These are phyloP conservation scores for Cepaea hortensis DNA, from an alignment of 2,888 invertebrate genomes.

Conservation along the genomic window DNA sequence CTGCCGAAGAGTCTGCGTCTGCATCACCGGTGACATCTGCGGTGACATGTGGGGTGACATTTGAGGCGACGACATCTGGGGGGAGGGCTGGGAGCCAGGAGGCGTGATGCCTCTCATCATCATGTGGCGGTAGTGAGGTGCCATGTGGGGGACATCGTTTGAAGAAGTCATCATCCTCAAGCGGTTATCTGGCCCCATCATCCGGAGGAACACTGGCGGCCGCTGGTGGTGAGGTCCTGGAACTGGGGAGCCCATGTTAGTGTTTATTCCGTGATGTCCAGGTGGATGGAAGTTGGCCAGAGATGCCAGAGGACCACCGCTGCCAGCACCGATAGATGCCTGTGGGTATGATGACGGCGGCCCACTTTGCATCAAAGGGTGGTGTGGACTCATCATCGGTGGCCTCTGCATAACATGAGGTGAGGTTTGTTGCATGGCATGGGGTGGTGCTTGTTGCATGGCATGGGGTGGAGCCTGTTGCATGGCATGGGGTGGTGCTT, in stretches of 20 bases:
- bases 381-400: constrained; percentile 49
- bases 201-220: constrained; percentile 43
- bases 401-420: constrained; percentile 46
- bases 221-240: constrained; percentile 42
- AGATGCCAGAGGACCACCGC: constrained; percentile 44
- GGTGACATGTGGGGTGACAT: constrained; percentile 51
- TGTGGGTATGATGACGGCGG: constrained; percentile 44
- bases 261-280: constrained; percentile 34
- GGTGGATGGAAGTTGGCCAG: constrained; percentile 47
- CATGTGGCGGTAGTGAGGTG: constrained; percentile 41
- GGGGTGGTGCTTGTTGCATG: constrained; percentile 49
- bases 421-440: constrained; percentile 40
- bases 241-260: constrained; percentile 39
- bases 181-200: constrained; percentile 46
- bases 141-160: constrained; percentile 29
- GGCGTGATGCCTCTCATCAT: constrained; percentile 46
- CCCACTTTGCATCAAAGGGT: constrained; percentile 35
- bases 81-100: constrained; percentile 37
- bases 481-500: constrained; percentile 27
- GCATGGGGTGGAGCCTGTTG: constrained; percentile 34
- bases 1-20: constrained; percentile 44
- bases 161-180: constrained; percentile 47
- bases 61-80: constrained; percentile 47
- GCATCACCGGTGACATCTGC: constrained; percentile 27
- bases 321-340: constrained; percentile 37